Evolutionary conservation across 2,113 vertebrate species (phyloP).

Genomic region (Anolis carolinensis): DNA sequence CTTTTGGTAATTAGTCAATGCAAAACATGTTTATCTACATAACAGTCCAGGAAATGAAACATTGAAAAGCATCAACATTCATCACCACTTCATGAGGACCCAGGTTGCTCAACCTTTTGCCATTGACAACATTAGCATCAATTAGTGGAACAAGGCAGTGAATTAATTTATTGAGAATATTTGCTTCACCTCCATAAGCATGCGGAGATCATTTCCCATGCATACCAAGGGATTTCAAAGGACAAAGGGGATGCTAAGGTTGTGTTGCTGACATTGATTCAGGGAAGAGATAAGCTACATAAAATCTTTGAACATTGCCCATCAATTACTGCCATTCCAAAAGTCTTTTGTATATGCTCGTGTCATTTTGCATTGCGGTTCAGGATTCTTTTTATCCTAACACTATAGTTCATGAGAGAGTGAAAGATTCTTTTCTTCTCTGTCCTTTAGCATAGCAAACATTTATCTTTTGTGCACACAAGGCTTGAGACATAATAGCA

Average conservation of each 20-base stretch:
- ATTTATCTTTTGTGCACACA: constrained; percentile 20
- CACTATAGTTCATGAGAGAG: not conserved
- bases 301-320: not conserved
- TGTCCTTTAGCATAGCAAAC: not conserved
- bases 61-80: not conserved
- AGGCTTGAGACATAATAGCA: not conserved
- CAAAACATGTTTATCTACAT: not conserved
- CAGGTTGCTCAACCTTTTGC: constrained; percentile 23
- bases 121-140: constrained; percentile 8
- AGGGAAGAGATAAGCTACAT: not conserved
- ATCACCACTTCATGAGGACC: accelerated
- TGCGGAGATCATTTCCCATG: not conserved
- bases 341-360: not conserved
- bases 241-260: not conserved
- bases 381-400: constrained; percentile 37
- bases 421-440: not conserved
- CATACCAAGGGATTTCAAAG: not conserved
- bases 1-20: not conserved
- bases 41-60: not conserved
- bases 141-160: constrained; percentile 9
- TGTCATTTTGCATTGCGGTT: not conserved
- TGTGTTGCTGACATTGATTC: constrained; percentile 21
- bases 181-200: not conserved
- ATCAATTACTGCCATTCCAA: not conserved
- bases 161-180: constrained; percentile 14